phyloP scores from a whole-genome alignment of 2,797 vertebrate species.

The Phrynocephalus forsythii region DNA sequence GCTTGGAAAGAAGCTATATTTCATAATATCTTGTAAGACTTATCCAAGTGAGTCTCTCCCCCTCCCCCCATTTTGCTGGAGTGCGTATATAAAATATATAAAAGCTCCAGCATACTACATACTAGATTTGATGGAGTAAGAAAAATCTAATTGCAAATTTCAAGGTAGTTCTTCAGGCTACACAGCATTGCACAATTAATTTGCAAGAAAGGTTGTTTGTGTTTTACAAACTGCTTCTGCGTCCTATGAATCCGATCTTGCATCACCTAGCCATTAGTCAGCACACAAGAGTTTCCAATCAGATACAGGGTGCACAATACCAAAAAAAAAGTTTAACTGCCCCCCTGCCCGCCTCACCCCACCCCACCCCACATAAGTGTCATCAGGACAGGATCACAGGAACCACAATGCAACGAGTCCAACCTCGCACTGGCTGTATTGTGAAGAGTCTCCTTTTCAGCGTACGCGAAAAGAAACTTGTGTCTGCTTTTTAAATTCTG shows the following conservation, averaged over 20 bases:
- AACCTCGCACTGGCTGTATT: conserved; percentile 83
- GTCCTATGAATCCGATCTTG: conserved; percentile 60
- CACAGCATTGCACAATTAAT: conserved; percentile 58
- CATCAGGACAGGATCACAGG: conserved; percentile 83
- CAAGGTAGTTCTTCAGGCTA: conserved; percentile 72
- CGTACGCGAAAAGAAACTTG: conserved; percentile 85
- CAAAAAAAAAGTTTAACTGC: conserved; percentile 78
- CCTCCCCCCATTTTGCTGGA: conserved; percentile 36
- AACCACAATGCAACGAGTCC: conserved; percentile 82
- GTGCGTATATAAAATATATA: conserved; percentile 69
- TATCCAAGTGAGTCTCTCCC: conserved; percentile 55
- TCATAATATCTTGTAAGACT: conserved; percentile 62
- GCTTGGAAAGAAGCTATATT: conserved; percentile 61
- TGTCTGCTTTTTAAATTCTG: conserved; percentile 87
- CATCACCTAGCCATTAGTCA: conserved; percentile 67
- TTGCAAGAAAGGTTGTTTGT: conserved; percentile 61
- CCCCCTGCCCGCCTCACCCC: not conserved
- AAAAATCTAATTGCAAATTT: conserved; percentile 53
- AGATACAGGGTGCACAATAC: conserved; percentile 77
- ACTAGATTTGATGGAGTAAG: conserved; percentile 32
- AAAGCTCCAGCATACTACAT: conserved; percentile 67
- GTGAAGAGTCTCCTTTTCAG: conserved; percentile 82
- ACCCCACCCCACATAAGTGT: conserved; percentile 72
- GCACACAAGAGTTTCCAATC: conserved; percentile 71
- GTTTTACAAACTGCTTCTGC: conserved; percentile 70